Percentiles rank a stretch among this genome's conserved stretches.
phyloP scores from a whole-genome alignment of 2,888 invertebrate species.

The Mesochorus sp. region DNA sequence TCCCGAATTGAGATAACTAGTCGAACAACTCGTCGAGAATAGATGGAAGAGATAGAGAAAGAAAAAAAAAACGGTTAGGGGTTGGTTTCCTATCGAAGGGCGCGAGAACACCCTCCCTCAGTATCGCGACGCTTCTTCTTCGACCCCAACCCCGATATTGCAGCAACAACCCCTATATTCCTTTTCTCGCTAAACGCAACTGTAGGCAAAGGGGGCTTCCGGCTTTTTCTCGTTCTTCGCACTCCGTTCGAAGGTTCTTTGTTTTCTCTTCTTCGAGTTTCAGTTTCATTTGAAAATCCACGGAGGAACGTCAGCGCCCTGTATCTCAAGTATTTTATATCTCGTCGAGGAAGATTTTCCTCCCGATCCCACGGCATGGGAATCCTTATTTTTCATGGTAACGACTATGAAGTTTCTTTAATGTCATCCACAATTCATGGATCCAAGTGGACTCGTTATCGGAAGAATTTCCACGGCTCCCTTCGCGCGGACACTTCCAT shows the following conservation, averaged over 20 bases:
- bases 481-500: conserved; percentile 36
- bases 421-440: conserved; percentile 6
- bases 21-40: conserved; percentile 42
- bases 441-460: conserved; percentile 46
- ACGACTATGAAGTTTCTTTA: conserved; percentile 30
- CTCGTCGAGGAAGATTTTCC: background rate
- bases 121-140: conserved; percentile 63
- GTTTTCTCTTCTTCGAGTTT: conserved; percentile 79
- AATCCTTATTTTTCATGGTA: conserved; percentile 47
- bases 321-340: conserved; percentile 10
- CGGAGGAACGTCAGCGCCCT: conserved; percentile 55
- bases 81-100: conserved; percentile 50
- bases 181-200: conserved; percentile 78
- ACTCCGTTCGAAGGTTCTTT: conserved; percentile 69
- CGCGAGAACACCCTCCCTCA: conserved; percentile 63
- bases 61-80: conserved; percentile 36
- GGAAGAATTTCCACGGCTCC: conserved; percentile 30
- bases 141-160: conserved; percentile 69
- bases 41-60: conserved; percentile 33
- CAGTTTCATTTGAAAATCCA: conserved; percentile 79
- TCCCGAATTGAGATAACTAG: conserved; percentile 38
- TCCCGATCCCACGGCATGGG: conserved; percentile 8
- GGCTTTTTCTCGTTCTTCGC: conserved; percentile 73
- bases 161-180: conserved; percentile 72
- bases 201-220: conserved; percentile 72